Conservation (phyloP, 1,140 invertebrate genomes). For the Metaphire vulgaris region DNA sequence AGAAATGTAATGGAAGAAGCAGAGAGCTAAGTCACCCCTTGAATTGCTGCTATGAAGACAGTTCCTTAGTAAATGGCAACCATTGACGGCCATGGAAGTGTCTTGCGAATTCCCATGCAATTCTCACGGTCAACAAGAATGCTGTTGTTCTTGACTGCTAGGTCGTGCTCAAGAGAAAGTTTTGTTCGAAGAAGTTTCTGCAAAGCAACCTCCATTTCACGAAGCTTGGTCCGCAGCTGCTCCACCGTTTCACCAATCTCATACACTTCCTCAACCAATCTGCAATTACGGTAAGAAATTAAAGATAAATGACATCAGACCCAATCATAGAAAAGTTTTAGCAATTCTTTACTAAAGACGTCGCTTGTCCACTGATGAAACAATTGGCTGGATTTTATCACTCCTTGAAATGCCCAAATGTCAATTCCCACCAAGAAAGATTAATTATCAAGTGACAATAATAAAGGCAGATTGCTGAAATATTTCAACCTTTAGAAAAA, state of each 20-base stretch:
- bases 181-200: constrained; percentile 71
- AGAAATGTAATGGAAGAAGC: no score
- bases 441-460: no score
- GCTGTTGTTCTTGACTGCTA: constrained; percentile 74
- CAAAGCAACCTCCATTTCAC: constrained; percentile 49
- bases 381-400: no score
- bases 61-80: constrained; percentile 40
- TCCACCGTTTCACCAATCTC: constrained; percentile 31
- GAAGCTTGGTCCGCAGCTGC: constrained; percentile 28
- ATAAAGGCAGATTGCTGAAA: no score
- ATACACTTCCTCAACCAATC: constrained; percentile 32
- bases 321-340: no score
- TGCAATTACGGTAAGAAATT: constrained; percentile 14
- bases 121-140: constrained; percentile 83
- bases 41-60: no score
- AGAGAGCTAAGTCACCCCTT: no score
- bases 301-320: background rate
- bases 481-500: no score
- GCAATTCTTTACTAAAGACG: no score
- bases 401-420: no score
- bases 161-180: constrained; percentile 70
- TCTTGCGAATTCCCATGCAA: constrained; percentile 77
- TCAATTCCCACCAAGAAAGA: no score
- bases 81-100: constrained; percentile 64
- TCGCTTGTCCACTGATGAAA: no score